These are phyloP conservation scores for Molorchus minor DNA, from an alignment of 2,888 invertebrate genomes.

Conservation along the genomic window DNA sequence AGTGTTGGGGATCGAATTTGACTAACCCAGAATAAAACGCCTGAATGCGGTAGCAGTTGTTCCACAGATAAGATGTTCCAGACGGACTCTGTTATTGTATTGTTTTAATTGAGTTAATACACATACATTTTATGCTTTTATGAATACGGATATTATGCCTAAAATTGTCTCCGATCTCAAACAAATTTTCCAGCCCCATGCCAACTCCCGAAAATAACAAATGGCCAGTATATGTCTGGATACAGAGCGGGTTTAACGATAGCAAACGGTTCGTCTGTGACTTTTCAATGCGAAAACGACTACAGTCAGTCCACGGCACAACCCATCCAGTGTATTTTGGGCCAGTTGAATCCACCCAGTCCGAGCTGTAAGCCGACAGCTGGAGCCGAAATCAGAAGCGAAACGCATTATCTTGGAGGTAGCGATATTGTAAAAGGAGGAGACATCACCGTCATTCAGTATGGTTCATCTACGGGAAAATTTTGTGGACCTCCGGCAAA, in stretches of 20 bases:
- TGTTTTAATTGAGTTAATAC: too few relatives aligned
- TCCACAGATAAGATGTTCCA: too few relatives aligned
- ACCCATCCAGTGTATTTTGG: constrained; percentile 72
- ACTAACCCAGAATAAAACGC: too few relatives aligned
- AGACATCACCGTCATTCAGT: constrained; percentile 69
- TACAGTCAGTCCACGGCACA: constrained; percentile 65
- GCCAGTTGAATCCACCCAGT: constrained; percentile 69
- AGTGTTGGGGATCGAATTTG: too few relatives aligned
- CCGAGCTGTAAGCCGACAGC: constrained; percentile 65
- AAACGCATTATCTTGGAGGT: constrained; percentile 61
- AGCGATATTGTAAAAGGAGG: constrained; percentile 64
- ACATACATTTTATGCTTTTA: too few relatives aligned
- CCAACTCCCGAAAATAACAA: constrained; percentile 71
- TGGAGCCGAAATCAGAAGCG: constrained; percentile 47
- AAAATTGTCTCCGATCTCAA: neutral
- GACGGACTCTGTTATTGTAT: too few relatives aligned
- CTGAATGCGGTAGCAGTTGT: too few relatives aligned
- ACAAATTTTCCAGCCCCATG: constrained; percentile 69
- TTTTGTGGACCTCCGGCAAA: constrained; percentile 75
- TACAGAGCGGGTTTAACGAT: constrained; percentile 83
- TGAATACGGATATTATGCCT: too few relatives aligned
- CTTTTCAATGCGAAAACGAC: constrained; percentile 74
- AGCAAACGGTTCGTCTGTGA: constrained; percentile 81
- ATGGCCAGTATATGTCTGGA: constrained; percentile 79
- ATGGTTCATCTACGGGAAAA: constrained; percentile 55